Evolutionary conservation across 2,797 vertebrate genomes (phyloP).

Genomic region (Lepus oiostolus): DNA sequence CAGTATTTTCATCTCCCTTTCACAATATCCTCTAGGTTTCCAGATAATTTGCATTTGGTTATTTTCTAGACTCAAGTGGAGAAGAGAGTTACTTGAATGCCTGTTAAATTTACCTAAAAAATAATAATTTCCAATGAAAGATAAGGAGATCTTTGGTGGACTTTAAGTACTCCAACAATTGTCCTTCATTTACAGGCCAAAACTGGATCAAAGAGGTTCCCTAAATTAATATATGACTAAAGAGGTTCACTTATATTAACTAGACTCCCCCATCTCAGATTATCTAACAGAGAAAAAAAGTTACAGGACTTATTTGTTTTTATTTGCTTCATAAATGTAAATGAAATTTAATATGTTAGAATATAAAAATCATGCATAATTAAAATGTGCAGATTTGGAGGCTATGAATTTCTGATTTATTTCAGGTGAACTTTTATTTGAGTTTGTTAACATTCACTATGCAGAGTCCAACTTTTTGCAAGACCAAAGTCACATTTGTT

Average conservation of each 20-base stretch:
- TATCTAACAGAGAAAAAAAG: neutral
- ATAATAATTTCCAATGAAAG: neutral
- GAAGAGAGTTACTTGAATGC: neutral
- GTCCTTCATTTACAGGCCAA: neutral
- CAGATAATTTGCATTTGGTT: neutral
- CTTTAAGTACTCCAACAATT: neutral
- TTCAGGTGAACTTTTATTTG: constrained; percentile 56
- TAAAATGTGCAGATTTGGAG: constrained; percentile 22
- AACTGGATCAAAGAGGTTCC: neutral
- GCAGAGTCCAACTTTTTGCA: neutral
- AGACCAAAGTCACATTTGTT: constrained; percentile 64
- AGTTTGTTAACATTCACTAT: constrained; percentile 66
- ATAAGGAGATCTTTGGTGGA: neutral
- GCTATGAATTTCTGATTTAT: constrained; percentile 10
- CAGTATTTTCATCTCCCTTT: neutral
- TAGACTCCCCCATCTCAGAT: neutral
- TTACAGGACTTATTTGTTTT: neutral
- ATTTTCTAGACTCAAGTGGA: neutral
- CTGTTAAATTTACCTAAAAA: neutral
- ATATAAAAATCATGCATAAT: constrained; percentile 27
- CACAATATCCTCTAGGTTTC: neutral
- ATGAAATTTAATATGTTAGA: constrained; percentile 48
- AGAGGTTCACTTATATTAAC: neutral
- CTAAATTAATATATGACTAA: constrained; percentile 45
- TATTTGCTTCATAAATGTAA: constrained; percentile 56